Evolutionary conservation across 2,113 vertebrate species (phyloP), one percentile per base, ranked within the genome.

Genomic region (Hirundichthys speculiger): DNA sequence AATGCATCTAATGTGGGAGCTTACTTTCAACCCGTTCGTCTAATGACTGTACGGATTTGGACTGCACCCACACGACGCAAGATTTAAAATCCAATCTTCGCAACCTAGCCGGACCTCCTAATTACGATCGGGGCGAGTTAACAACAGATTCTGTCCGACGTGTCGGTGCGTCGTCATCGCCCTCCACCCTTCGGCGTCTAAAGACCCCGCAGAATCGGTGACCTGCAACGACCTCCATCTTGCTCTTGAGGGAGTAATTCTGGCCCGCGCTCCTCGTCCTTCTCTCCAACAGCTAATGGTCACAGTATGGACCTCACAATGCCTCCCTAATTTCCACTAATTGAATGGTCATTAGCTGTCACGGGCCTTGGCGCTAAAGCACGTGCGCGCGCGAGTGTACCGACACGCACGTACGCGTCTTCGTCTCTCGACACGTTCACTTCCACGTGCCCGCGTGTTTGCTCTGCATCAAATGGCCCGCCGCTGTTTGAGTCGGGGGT

Each of bases 301-400:
- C 88, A 76, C 85, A 90, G 87, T 83, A 80, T 84, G 88, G 87
- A 90, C 85, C 86, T 82, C 86, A 89, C 90, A 89, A 88, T 77
- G 79, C 76, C 72, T 73, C 80, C 75, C 86, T 92, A 91, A 92
- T 91, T 91, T 88, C 77, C 81, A 56, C 83, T 91, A 92, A 92
- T 92, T 91, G 89, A 92, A 87, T 51, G 78, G 80, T 92, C 85
- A 64, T 92, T 91, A 93, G 88, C 76, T 77, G 86, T 80, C 80
- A 67, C 56, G 55, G 73, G 81, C 77, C 76, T 83, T 90, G 79
- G 86, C 86, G 76, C 76, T 46, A 18, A 68, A 14, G 50, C 69
- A 15, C 0, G 65, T 64, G 67, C 51, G 73, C 50, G 19, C 34
- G 16, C 54, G 63, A 4, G 19, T 30, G 38, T 57, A 50, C n/a